Percentiles rank a stretch among this genome's conserved stretches.
Conservation (phyloP, 2,113 vertebrate species). For the Physeter macrocephalus region DNA sequence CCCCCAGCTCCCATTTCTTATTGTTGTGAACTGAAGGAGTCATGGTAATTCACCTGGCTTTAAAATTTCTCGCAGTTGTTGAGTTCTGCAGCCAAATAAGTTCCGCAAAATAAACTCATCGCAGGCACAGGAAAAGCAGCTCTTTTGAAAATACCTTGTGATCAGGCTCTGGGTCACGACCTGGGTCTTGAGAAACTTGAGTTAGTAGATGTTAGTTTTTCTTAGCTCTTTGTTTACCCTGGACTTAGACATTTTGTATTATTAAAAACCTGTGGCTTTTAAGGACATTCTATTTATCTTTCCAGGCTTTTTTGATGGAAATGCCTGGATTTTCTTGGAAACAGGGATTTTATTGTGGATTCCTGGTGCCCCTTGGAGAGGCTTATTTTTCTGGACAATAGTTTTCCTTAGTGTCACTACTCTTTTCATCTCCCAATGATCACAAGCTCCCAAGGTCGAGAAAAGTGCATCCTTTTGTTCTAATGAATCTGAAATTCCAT, state of each 20-base stretch:
- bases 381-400: slow-evolving; percentile 83
- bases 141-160: slow-evolving; percentile 74
- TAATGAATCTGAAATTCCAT: slow-evolving; percentile 71
- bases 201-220: slow-evolving; percentile 80
- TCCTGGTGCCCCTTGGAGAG: slow-evolving; percentile 81
- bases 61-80: background rate
- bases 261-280: slow-evolving; percentile 82
- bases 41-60: slow-evolving; percentile 53
- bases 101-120: slow-evolving; percentile 48
- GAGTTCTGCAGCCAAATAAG: background rate
- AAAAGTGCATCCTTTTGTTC: slow-evolving; percentile 84
- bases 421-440: slow-evolving; percentile 82
- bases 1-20: background rate
- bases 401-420: slow-evolving; percentile 80
- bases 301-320: slow-evolving; percentile 82
- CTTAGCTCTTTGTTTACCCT: slow-evolving; percentile 79
- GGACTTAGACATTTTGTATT: slow-evolving; percentile 82
- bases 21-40: background rate
- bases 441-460: slow-evolving; percentile 78
- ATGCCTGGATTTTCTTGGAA: slow-evolving; percentile 82
- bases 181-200: slow-evolving; percentile 78
- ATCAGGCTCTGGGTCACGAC: slow-evolving; percentile 72
- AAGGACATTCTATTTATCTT: slow-evolving; percentile 83
- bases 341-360: slow-evolving; percentile 83
- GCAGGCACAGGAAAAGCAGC: slow-evolving; percentile 60